Conservation (phyloP, 1,140 invertebrate genomes). For the Pseudachorutes palmiensis region DNA sequence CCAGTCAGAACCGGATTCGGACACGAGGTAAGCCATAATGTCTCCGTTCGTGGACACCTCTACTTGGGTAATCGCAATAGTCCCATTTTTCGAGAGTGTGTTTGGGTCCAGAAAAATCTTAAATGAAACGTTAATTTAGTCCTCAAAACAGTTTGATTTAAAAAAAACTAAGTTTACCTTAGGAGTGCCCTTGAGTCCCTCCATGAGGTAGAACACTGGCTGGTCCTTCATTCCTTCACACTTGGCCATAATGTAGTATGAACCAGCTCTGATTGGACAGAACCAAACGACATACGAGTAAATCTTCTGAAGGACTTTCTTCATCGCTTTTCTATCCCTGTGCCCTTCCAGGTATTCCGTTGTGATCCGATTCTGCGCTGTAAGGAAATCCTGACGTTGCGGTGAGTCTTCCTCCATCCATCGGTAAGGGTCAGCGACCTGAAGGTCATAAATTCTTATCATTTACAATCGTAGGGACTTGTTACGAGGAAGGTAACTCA, state of each 20-base stretch:
- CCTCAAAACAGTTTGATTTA: background rate
- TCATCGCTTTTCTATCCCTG: background rate
- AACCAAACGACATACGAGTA: background rate
- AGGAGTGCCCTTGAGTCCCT: background rate
- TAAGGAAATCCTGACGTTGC: background rate
- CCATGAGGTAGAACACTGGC: background rate
- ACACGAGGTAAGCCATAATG: background rate
- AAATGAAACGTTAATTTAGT: background rate
- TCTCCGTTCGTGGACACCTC: background rate
- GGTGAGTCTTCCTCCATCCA: background rate
- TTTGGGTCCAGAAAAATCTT: background rate
- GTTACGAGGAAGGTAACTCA: background rate
- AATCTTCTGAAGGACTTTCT: background rate
- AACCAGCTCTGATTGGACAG: background rate
- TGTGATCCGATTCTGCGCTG: background rate
- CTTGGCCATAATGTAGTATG: background rate
- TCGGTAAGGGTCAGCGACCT: background rate
- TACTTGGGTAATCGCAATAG: background rate
- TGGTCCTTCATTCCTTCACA: background rate
- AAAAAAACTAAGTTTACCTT: no score
- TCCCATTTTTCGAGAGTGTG: background rate
- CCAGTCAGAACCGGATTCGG: background rate
- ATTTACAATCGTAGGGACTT: no score
- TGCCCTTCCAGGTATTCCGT: background rate
- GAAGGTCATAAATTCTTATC: no score